Evolutionary conservation across 2,888 invertebrate species (phyloP), one percentile per base, ranked within the genome.

Genomic region (Isoperla grammatica): DNA sequence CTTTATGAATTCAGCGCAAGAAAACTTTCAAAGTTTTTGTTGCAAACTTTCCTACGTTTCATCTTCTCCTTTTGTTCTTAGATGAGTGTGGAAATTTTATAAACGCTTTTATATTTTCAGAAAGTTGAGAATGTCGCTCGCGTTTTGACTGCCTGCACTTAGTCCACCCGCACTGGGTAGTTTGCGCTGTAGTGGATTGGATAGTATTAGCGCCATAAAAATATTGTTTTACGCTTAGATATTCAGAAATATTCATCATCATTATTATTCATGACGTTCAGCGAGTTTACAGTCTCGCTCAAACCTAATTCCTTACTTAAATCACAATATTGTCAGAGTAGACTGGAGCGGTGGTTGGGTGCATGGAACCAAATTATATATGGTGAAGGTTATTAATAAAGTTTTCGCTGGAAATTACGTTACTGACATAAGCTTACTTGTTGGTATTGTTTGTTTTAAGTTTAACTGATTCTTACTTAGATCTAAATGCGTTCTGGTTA

Each of bases 1-100:
- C n/a, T 15, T 13, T 15, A 15, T 15, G 45, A 45, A 45, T 45
- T 19, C 19, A 19, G 45, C 19, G 13, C 45, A 45, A 45, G 45
- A 45, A 45, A 45, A 45, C 15, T 45, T 45, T 17, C 15, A 45
- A 45, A 45, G 45, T 45, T 17, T 45, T 40, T 45, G n/a, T 17
- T 45, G 15, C 45, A 45, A 45, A 45, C 45, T 45, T 45, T 45
- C 15, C 40, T 15, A 4, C 29, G 45, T 19, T 19, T 13, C 45
- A 11, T 19, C 45, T 4, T 29, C 29, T 29, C 8, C 29, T 29
- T 29, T 29, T 29, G 5, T 29, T 29, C 29, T 29, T 29, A 29
- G 29, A 29, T 29, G 29, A 29, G 29, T 29, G 29, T 4, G 29
- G 29, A 29, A 29, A 29, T 29, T 29, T 45, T 11, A 45, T 45